phyloP scores from a whole-genome alignment of 2,797 vertebrate species.

The Chaenodraco wilsoni region DNA sequence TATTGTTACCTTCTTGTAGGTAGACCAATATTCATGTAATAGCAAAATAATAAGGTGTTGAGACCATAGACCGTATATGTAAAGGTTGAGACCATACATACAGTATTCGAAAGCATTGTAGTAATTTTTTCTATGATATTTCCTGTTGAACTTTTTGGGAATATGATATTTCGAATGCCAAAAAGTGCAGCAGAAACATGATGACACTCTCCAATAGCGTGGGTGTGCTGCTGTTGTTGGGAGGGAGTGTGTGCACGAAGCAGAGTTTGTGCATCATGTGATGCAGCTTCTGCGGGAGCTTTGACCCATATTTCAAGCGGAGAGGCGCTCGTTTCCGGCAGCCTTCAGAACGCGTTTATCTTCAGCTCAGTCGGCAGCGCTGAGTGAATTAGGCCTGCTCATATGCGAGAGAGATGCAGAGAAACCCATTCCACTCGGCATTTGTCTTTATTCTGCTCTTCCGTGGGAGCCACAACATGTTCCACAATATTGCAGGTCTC shows the following conservation, averaged over 20 bases:
- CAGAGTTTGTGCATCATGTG: conserved; percentile 24
- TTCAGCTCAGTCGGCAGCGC: conserved; percentile 33
- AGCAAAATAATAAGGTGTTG: background rate
- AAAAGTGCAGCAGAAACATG: too few species aligned
- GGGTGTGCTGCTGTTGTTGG: background rate
- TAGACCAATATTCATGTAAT: background rate
- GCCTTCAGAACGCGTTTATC: conserved; percentile 75
- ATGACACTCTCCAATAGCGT: background rate
- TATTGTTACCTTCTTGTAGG: background rate
- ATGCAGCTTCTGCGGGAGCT: conserved; percentile 45
- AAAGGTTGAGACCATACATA: background rate
- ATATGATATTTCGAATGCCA: too few species aligned
- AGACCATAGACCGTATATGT: background rate
- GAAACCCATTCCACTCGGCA: background rate
- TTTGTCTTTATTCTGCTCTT: background rate
- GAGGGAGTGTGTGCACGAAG: background rate
- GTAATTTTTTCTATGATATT: background rate
- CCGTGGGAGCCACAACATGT: background rate
- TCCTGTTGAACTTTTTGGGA: background rate
- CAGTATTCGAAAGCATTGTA: background rate
- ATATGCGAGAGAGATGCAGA: background rate
- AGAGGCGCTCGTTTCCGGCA: conserved; percentile 70
- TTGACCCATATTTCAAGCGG: conserved; percentile 76
- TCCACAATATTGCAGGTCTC: too few species aligned
- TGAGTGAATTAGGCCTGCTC: conserved; percentile 36